phyloP scores from a whole-genome alignment of 2,113 vertebrate genomes.

The Lepus americanus region DNA sequence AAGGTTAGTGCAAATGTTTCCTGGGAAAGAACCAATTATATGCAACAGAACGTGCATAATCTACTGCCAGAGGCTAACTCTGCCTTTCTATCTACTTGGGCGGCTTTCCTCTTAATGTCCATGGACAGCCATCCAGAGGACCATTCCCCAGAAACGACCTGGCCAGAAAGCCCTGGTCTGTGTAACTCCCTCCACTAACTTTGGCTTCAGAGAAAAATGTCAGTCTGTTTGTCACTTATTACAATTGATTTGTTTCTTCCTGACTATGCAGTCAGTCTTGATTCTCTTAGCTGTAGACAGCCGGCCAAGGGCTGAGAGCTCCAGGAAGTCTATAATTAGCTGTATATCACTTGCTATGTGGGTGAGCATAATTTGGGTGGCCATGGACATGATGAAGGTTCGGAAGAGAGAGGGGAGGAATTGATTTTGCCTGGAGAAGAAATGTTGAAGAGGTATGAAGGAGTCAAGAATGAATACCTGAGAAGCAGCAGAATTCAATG shows the following conservation, averaged over 20 bases:
- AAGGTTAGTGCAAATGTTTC: conserved; percentile 11
- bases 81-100: background rate
- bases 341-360: background rate
- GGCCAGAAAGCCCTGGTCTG: background rate
- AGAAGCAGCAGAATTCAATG: background rate
- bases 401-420: background rate
- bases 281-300: conserved; percentile 28
- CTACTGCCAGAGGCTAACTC: background rate
- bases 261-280: conserved; percentile 50
- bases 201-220: conserved; percentile 44
- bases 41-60: background rate
- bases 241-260: conserved; percentile 71
- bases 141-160: background rate
- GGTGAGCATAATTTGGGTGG: background rate
- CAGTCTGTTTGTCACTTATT: conserved; percentile 60
- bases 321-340: conserved; percentile 56
- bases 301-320: background rate
- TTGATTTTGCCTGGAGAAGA: background rate
- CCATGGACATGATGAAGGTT: background rate
- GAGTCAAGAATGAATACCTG: background rate
- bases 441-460: background rate
- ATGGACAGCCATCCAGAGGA: background rate
- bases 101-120: background rate
- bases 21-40: conserved; percentile 1
- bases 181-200: conserved; percentile 12